Base-by-base conservation (phyloP, 2,797 vertebrate species). In the Paguma larvata region DNA sequence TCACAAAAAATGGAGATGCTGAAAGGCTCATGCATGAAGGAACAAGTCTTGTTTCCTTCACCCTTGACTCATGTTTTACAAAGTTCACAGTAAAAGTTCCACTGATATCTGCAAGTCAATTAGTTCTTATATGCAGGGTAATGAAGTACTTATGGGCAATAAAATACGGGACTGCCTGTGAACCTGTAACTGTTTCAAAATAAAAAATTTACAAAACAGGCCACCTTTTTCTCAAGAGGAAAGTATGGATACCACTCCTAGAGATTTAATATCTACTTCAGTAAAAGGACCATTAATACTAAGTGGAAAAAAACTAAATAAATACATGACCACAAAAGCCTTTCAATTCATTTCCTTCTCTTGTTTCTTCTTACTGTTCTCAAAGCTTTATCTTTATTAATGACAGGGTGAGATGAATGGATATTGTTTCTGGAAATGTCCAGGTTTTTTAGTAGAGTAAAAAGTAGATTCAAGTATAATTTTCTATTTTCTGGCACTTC, bases 401-500 rank as follows among this genome's bases (percentile, higher is more conserved):
- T 51, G 67, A 77, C 3, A 12, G 8, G 75, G 70, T 68, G 23
- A 95, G 44, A 68, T 3, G 89, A 94, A 62, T 56, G 13, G 3
- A 59, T 56, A 51, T 19, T 18, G 10, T 56, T 92, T 89, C n/a
- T 34, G n/a, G n/a, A 75, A 85, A 90, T 27, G 8, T 38, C 41
- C 38, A 72, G 27, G 38, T 73, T 86, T 96, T 83, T 75, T 11
- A 72, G 2, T 75, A 75, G 1, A 56, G 32, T 51, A 83, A 75
- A 83, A 94, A 8, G 14, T 44, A 65, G 30, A 21, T 68, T 92
- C 32, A 62, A 53, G 15, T 67, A 44, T 79, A 5, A 67, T 79
- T 85, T 91, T 75, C 72, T 89, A 44, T 75, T 93, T 91, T 77
- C 72, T 87, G 53, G 30, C 12, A 91, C 7, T 25, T 84, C 32